Evolutionary conservation across 1,140 invertebrate genomes (phyloP).

Genomic region (Leptestheria dahalacensis): DNA sequence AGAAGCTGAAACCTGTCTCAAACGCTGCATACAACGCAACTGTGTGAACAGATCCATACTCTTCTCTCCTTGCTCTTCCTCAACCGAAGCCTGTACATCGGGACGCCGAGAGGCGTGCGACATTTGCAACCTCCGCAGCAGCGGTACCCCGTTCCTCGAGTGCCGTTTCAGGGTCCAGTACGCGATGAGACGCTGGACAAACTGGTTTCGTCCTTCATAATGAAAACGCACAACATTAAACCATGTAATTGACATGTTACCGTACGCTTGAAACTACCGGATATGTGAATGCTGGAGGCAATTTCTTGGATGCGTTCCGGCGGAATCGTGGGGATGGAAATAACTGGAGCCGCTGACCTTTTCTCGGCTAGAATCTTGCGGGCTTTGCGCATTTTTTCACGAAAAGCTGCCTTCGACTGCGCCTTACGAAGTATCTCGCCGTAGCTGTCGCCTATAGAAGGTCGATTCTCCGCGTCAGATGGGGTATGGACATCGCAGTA

Average conservation of each 20-base stretch:
- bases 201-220: conserved; percentile 37
- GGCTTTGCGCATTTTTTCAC: conserved; percentile 58
- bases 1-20: not conserved
- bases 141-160: conserved; percentile 85
- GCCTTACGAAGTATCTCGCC: conserved; percentile 28
- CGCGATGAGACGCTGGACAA: conserved; percentile 73
- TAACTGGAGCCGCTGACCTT: conserved; percentile 71
- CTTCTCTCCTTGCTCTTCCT: conserved; percentile 16
- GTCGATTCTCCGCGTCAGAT: conserved; percentile 41
- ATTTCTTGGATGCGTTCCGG: conserved; percentile 76
- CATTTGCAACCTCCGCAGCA: conserved; percentile 70
- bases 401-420: conserved; percentile 36
- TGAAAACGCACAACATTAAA: too few species aligned
- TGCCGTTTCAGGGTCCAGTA: conserved; percentile 95
- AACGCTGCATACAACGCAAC: not conserved
- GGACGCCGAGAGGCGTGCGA: conserved; percentile 26
- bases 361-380: conserved; percentile 67
- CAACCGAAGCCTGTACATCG: not conserved
- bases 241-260: too few species aligned
- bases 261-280: not conserved
- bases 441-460: conserved; percentile 21
- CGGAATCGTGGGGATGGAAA: conserved; percentile 86
- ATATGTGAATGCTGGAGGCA: conserved; percentile 39
- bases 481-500: conserved; percentile 91
- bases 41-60: conserved; percentile 9